A percentile compares a stretch with the other conserved stretches of the same genome.
These are phyloP conservation scores for Zophobas morio DNA, from an alignment of 1,140 invertebrate genomes.

Conservation along the genomic window DNA sequence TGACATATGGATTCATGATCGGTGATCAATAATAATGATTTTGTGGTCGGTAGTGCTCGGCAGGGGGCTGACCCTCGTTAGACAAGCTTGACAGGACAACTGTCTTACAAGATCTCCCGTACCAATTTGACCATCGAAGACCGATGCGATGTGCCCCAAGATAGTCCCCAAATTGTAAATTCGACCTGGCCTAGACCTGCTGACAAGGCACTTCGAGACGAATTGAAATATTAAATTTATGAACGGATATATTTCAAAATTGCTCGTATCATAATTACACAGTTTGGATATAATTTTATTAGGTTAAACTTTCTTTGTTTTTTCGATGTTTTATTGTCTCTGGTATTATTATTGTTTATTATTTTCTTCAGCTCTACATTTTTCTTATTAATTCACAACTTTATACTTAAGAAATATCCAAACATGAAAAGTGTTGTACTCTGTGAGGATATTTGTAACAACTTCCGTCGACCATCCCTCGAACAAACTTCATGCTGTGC, in stretches of 20 bases:
- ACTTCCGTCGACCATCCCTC: not conserved
- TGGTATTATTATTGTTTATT: too few relatives aligned
- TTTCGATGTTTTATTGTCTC: too few relatives aligned
- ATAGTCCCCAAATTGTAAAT: slow-evolving; percentile 36
- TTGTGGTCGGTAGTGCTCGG: slow-evolving; percentile 48
- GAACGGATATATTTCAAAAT: not conserved
- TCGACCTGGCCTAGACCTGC: slow-evolving; percentile 7
- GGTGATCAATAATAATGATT: slow-evolving; percentile 54
- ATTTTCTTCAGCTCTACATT: too few relatives aligned
- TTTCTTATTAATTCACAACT: too few relatives aligned
- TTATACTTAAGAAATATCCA: too few relatives aligned
- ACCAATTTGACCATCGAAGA: slow-evolving; percentile 33
- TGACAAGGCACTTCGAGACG: slow-evolving; percentile 4
- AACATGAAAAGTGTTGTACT: too few relatives aligned
- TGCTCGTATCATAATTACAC: not conserved
- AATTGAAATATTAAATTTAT: slow-evolving; percentile 31
- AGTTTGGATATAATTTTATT: not conserved
- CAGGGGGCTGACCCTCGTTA: slow-evolving; percentile 53
- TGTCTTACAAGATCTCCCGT: slow-evolving; percentile 47
- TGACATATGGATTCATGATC: slow-evolving; percentile 48
- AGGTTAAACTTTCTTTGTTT: too few relatives aligned
- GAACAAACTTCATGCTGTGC: slow-evolving; percentile 6
- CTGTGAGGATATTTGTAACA: not conserved
- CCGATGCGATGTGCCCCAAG: slow-evolving; percentile 39
- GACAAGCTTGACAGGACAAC: slow-evolving; percentile 46